phyloP scores from a whole-genome alignment of 2,113 vertebrate species.

The Caracal caracal region DNA sequence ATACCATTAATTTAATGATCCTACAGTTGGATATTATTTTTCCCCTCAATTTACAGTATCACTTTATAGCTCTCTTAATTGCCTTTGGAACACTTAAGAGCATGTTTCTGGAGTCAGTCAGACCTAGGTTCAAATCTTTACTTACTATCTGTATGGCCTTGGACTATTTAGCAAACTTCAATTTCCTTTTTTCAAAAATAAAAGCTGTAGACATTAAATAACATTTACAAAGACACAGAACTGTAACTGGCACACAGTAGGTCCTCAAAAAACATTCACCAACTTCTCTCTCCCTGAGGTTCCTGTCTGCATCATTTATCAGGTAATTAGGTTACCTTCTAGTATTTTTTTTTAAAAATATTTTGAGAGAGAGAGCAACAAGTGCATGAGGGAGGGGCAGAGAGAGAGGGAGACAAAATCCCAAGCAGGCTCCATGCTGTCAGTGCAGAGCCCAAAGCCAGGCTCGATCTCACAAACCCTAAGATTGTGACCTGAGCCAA shows the following conservation, averaged over 20 bases:
- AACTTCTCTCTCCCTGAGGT: background rate
- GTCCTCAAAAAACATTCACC: background rate
- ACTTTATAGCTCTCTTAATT: slow-evolving; percentile 43
- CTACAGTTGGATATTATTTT: background rate
- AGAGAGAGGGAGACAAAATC: no score
- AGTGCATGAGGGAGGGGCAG: no score
- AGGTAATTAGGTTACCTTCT: background rate
- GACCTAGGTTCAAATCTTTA: slow-evolving; percentile 43
- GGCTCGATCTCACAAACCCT: no score
- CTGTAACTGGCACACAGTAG: background rate
- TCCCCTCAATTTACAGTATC: background rate
- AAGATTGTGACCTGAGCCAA: no score
- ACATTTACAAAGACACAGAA: slow-evolving; percentile 6
- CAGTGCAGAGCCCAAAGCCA: no score
- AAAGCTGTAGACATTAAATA: slow-evolving; percentile 41
- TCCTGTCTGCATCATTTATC: background rate
- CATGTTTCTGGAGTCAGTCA: background rate
- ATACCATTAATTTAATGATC: slow-evolving; percentile 9
- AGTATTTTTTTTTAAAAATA: background rate
- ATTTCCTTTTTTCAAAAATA: slow-evolving; percentile 33
- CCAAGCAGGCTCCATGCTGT: no score
- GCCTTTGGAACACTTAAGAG: background rate
- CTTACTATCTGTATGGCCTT: background rate
- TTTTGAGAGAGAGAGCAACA: no score
- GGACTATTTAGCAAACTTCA: background rate